Base-by-base conservation (phyloP, 2,888 invertebrate genomes). In the Spialia ferax region DNA sequence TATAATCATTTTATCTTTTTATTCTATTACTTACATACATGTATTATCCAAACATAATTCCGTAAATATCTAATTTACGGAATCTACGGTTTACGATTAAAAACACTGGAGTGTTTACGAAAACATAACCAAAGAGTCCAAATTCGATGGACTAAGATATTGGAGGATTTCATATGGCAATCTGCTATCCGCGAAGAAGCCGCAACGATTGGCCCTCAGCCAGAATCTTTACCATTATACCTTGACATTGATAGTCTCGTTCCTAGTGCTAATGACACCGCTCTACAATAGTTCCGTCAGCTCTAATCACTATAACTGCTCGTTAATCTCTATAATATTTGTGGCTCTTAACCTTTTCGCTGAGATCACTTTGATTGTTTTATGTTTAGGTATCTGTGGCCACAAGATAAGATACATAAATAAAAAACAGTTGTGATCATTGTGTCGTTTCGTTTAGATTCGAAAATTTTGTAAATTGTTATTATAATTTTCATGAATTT, bases 231-330 rank as follows among this genome's bases (percentile, higher is more conserved):
- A 26, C 63, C 42, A 63, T 56, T 29, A 45, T 52, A 56, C 63
- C 63, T 64, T 64, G 63, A 64, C 63, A 64, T 64, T 64, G 63
- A 64, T 64, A 64, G 60, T 45, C 60, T 15, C 48, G 56, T 45
- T 56, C 56, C 22, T 56, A 64, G 56, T 56, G 63, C 48, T 56
- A 63, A 63, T 63, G 55, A 45, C 42, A 56, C 45, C 38, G 38
- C 38, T 42, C n/a, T 42, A 42, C 38, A 42, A 42, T 42, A 42
- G 38, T 42, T 42, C 38, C 38, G 38, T 42, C 38, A 42, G 38
- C 38, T 42, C 15, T 42, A 42, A 42, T 42, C 5, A 6, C 15
- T 42, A 15, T 15, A 42, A 42, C 32, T 42, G 38, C n/a, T 42
- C 38, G 15, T 42, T 35, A 35, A 35, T 35, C 11, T 13, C 35